Percentiles rank a stretch among this genome's conserved stretches.
Conservation (phyloP, 2,888 invertebrate genomes). For the Lithophane socia region DNA sequence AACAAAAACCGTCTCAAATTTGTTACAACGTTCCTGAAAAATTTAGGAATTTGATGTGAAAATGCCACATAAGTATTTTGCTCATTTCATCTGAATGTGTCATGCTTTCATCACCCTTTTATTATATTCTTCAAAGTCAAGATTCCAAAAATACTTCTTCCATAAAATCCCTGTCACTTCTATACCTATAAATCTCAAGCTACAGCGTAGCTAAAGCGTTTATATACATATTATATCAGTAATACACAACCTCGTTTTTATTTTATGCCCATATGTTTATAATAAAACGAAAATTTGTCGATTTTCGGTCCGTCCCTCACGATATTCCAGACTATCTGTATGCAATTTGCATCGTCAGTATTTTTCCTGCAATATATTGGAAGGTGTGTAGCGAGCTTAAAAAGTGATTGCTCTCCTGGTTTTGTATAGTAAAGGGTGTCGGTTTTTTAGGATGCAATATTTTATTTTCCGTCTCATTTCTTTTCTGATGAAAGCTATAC, state of each 20-base stretch:
- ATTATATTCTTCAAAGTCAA: constrained; percentile 4
- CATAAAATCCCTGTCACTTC: constrained; percentile 18
- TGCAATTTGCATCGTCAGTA: constrained; percentile 61
- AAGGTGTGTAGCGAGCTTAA: constrained; percentile 51
- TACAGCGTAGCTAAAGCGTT: constrained; percentile 1
- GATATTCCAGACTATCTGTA: constrained; percentile 55
- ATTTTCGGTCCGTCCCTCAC: constrained; percentile 37
- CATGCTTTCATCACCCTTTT: constrained; percentile 19
- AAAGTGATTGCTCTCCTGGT: constrained; percentile 37
- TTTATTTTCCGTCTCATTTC: constrained; percentile 9
- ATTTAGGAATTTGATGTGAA: constrained; percentile 15
- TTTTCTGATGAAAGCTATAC: not conserved
- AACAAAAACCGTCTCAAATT: not conserved
- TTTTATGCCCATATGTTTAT: constrained; percentile 12
- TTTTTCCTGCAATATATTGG: constrained; percentile 47
- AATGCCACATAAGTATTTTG: constrained; percentile 26
- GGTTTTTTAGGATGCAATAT: constrained; percentile 15
- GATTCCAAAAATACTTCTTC: constrained; percentile 31
- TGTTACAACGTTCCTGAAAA: too few species aligned
- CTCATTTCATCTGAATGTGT: constrained; percentile 6
- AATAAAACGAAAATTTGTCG: constrained; percentile 19
- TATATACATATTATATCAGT: constrained; percentile 13
- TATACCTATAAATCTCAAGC: constrained; percentile 30
- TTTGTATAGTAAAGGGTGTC: constrained; percentile 13
- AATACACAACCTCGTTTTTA: constrained; percentile 17